These are phyloP conservation scores for Sceloporus tristichus DNA, from an alignment of 2,113 vertebrate species.

Conservation along the genomic window DNA sequence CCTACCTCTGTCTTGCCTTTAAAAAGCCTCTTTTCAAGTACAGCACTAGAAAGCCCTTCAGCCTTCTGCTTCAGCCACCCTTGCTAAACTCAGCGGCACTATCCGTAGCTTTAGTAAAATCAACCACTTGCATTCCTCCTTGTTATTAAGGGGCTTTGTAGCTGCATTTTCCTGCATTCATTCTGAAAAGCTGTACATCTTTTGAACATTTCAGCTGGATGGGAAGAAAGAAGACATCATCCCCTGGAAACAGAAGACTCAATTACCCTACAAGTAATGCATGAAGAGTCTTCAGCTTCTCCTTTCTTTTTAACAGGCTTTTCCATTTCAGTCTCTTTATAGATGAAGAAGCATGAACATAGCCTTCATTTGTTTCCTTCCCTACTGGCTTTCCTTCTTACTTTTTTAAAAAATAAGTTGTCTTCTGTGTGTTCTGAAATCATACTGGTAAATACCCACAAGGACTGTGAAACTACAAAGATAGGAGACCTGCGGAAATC, in stretches of 20 bases:
- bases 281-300: background rate
- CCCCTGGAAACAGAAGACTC: slow-evolving; percentile 38
- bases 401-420: background rate
- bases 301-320: slow-evolving; percentile 10
- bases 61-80: background rate
- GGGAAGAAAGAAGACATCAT: slow-evolving; percentile 13
- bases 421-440: background rate
- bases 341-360: background rate
- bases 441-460: background rate
- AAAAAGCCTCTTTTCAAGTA: slow-evolving; percentile 37
- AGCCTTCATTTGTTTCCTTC: background rate
- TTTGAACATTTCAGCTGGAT: slow-evolving; percentile 27
- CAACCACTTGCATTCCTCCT: slow-evolving; percentile 16
- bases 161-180: slow-evolving; percentile 30
- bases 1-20: background rate
- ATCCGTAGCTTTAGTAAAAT: slow-evolving; percentile 9
- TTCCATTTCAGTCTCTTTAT: slow-evolving; percentile 25
- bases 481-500: background rate
- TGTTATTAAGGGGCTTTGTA: slow-evolving; percentile 11
- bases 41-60: accelerated
- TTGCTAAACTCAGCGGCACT: background rate
- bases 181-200: slow-evolving; percentile 21
- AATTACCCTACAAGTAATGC: slow-evolving; percentile 37
- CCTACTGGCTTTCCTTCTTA: background rate
- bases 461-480: background rate